Conservation (phyloP, 2,113 vertebrate genomes). For the Chauna torquata region DNA sequence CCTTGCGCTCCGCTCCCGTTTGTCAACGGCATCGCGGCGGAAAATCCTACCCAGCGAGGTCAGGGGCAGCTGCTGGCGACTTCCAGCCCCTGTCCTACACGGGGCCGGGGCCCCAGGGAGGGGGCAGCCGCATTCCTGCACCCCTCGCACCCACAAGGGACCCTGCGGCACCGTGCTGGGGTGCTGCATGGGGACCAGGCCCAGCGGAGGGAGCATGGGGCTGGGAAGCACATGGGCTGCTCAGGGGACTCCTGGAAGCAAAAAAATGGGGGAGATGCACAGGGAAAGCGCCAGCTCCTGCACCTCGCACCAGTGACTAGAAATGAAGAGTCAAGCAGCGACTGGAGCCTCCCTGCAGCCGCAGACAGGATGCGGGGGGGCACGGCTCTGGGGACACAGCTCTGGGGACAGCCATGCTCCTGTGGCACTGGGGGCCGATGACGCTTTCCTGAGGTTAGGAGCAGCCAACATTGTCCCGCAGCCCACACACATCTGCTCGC, state of each 20-base stretch:
- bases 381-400: accelerated
- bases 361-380: neutral
- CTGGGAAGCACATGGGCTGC: neutral
- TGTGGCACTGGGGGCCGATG: neutral
- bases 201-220: neutral
- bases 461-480: neutral
- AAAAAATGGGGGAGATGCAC: neutral
- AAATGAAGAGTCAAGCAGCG: accelerated
- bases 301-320: accelerated
- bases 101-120: neutral
- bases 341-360: neutral
- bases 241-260: too few species aligned
- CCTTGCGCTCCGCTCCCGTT: slow-evolving; percentile 29
- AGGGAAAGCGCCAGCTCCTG: accelerated
- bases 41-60: neutral
- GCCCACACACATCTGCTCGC: neutral
- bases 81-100: neutral
- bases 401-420: neutral
- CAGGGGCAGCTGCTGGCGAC: neutral
- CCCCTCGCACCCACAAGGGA: accelerated
- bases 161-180: accelerated
- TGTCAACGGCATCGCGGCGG: neutral
- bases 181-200: accelerated
- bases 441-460: neutral
- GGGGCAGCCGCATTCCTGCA: accelerated